Conservation (phyloP, 2,888 invertebrate species). For the Xestoiulus laeticollis region DNA sequence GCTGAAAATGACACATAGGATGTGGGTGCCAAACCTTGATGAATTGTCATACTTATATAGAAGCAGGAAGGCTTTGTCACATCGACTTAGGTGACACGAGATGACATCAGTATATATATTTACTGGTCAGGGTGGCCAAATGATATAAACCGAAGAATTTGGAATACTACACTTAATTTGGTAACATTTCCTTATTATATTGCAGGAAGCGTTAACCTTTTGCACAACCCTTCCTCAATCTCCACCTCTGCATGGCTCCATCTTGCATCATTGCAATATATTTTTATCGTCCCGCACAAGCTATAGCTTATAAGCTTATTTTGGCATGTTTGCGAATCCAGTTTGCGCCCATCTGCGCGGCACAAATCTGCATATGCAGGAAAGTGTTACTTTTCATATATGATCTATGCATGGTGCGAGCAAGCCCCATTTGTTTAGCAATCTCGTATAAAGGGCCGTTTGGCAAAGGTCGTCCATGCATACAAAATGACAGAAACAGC, state of each 20-base stretch:
- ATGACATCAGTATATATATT: not conserved
- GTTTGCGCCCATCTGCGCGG: constrained; percentile 20
- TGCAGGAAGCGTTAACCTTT: not conserved
- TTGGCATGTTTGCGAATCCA: not conserved
- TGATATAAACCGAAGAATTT: not conserved
- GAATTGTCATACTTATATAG: not conserved
- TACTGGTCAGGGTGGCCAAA: not conserved
- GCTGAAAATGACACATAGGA: constrained; percentile 1
- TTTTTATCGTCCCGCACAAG: not conserved
- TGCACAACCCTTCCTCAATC: not conserved
- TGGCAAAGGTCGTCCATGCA: constrained; percentile 50
- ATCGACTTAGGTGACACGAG: not conserved
- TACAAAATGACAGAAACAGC: constrained; percentile 50
- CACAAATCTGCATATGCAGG: constrained; percentile 10
- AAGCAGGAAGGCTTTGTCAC: not conserved
- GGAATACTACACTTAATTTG: not conserved
- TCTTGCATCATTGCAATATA: not conserved
- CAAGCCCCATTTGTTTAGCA: constrained; percentile 51
- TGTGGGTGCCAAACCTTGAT: not conserved
- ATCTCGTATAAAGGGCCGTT: constrained; percentile 47
- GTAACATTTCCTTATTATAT: not conserved
- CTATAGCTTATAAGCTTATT: not conserved
- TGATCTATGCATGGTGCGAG: constrained; percentile 41
- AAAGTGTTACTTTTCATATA: constrained; percentile 28
- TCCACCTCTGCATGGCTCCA: not conserved